These are phyloP conservation scores for Odocoileus hemionus DNA, from an alignment of 2,113 vertebrate genomes.

Conservation along the genomic window DNA sequence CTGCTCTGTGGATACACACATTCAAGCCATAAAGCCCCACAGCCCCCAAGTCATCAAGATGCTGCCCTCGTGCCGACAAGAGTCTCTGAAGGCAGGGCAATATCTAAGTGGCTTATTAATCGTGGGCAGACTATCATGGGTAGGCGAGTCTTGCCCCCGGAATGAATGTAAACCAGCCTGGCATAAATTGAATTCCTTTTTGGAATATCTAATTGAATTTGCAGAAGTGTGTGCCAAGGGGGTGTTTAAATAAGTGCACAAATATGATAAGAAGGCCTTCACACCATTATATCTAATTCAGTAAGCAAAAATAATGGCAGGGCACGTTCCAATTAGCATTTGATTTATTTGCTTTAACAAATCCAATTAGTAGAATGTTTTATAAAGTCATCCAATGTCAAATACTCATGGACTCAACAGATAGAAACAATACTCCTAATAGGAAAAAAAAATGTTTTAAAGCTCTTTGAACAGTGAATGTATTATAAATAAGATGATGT, in stretches of 20 bases:
- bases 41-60: background rate
- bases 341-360: constrained; percentile 89
- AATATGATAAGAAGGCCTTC: constrained; percentile 86
- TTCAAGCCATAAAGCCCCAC: background rate
- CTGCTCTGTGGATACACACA: background rate
- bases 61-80: background rate
- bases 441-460: constrained; percentile 48
- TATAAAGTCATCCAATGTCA: constrained; percentile 88
- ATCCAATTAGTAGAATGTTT: constrained; percentile 85
- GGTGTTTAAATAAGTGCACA: constrained; percentile 87
- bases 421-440: constrained; percentile 68
- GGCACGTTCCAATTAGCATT: constrained; percentile 84
- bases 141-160: constrained; percentile 76
- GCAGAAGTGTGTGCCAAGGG: constrained; percentile 81
- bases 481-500: constrained; percentile 57
- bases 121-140: constrained; percentile 75
- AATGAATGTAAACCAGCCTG: constrained; percentile 84
- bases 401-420: constrained; percentile 73
- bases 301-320: constrained; percentile 87
- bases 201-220: constrained; percentile 87
- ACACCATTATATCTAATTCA: constrained; percentile 84
- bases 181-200: constrained; percentile 82
- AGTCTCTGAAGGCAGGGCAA: constrained; percentile 49
- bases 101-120: constrained; percentile 80
- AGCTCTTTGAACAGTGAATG: constrained; percentile 2